Conservation (phyloP, 2,113 vertebrate species). For the Macroglossus sobrinus region DNA sequence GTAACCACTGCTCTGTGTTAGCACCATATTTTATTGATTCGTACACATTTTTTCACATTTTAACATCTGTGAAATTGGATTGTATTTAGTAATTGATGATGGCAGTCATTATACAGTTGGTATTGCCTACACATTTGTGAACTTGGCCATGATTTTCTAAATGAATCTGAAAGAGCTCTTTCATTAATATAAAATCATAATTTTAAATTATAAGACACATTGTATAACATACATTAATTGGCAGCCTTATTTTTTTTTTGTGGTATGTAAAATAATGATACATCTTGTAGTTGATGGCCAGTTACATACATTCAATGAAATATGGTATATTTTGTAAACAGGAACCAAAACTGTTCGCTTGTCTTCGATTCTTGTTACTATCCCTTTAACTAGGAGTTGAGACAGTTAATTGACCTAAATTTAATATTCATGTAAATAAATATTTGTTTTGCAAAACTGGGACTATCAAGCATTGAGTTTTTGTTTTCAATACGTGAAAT, state of each 20-base stretch:
- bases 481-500: neutral
- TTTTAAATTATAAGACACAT: neutral
- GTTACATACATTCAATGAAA: conserved; percentile 6
- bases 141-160: conserved; percentile 22
- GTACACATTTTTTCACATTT: neutral
- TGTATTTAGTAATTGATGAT: neutral
- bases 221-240: neutral
- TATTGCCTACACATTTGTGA: neutral
- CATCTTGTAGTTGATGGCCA: neutral
- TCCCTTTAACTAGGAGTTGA: conserved; percentile 5
- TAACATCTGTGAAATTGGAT: neutral
- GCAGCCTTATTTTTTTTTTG: neutral
- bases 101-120: neutral
- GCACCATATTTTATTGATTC: conserved; percentile 39
- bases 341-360: neutral
- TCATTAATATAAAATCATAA: conserved; percentile 14
- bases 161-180: neutral
- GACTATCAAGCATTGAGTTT: neutral
- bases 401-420: neutral
- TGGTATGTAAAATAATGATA: neutral
- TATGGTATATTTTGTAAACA: conserved; percentile 22
- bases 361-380: conserved; percentile 24
- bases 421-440: neutral
- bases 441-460: conserved; percentile 29
- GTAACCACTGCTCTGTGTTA: conserved; percentile 21